Percentiles rank a stretch among this genome's conserved stretches.
These are phyloP conservation scores for Heliconius hermathena DNA, from an alignment of 1,140 invertebrate genomes.

Conservation along the genomic window DNA sequence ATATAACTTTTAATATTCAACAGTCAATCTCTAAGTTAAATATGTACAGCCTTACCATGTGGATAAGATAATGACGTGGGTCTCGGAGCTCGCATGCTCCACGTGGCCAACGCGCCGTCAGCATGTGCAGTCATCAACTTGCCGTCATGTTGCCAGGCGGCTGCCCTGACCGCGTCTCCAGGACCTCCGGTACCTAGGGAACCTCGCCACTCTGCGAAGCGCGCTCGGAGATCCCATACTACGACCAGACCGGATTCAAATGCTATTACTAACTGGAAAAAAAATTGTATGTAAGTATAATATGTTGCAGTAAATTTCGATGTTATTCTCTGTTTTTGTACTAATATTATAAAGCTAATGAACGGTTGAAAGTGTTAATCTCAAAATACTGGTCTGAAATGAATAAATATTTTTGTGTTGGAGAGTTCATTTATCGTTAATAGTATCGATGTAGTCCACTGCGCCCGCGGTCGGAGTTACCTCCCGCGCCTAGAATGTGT, in stretches of 20 bases:
- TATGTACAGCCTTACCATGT: slow-evolving; percentile 89
- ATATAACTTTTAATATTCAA: too few relatives aligned
- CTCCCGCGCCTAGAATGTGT: too few relatives aligned
- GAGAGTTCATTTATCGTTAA: too few relatives aligned
- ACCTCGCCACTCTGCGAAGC: slow-evolving; percentile 91
- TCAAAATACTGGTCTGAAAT: too few relatives aligned
- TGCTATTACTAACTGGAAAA: slow-evolving; percentile 94
- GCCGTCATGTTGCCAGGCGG: slow-evolving; percentile 98
- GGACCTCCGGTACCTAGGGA: slow-evolving; percentile 84
- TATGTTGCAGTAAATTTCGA: neutral
- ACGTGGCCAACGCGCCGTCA: slow-evolving; percentile 97
- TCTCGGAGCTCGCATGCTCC: slow-evolving; percentile 91
- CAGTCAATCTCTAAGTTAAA: too few relatives aligned
- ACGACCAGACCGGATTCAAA: slow-evolving; percentile 97
- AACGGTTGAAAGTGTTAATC: too few relatives aligned
- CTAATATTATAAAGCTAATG: too few relatives aligned
- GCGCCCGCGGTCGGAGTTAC: too few relatives aligned
- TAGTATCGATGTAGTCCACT: too few relatives aligned
- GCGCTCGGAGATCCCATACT: slow-evolving; percentile 96
- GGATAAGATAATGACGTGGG: slow-evolving; percentile 92
- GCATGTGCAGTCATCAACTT: slow-evolving; percentile 98
- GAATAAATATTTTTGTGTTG: too few relatives aligned
- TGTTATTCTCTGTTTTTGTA: too few relatives aligned
- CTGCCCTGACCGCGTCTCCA: slow-evolving; percentile 89
- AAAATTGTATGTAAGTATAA: neutral